Evolutionary conservation across 2,113 vertebrate species (phyloP), one percentile per base, ranked within the genome.

Genomic region (Archocentrus centrarchus): DNA sequence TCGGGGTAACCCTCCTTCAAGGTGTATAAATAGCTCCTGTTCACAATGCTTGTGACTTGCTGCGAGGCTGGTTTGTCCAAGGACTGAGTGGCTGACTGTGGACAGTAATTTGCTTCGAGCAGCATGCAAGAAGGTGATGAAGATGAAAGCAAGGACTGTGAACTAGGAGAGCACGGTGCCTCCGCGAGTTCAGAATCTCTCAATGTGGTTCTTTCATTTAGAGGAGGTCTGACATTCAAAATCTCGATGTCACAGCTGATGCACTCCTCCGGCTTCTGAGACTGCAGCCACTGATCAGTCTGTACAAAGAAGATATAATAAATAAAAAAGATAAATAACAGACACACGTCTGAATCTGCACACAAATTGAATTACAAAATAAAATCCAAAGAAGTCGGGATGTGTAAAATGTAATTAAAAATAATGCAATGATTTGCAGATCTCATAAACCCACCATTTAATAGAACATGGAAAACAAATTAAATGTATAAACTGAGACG

Each of bases 231-330:
- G 77, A 27, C 37, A 8, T 84, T 83, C 75, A 95, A 5, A n/a
- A 93, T 80, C 59, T 96, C 90, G 6, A 95, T 70, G 7, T 91
- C 78, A 64, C 92, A 94, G 87, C 85, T 85, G 30, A 44, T 58
- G 84, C 92, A 95, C 27, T 95, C 94, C 55, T 94, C 93, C 22
- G 77, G 79, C 14, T 11, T 77, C 77, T 89, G 80, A 59, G 79
- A 35, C 17, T 58, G 75, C 73, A 95, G 77, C 82, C 30, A 87
- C 57, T 92, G 80, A 73, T 57, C 66, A 5, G 77, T 84, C 94
- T 95, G 83, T 50, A 24, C 47, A 79, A 44, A 79, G 20, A 76
- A 8, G 7, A 64, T 27, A 57, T n/a, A 22, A 30, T 18, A 64
- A 73, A 0, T 13, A 8, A 55, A 24, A 6, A 9, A 70, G 32